phyloP scores from a whole-genome alignment of 1,140 invertebrate genomes.

The Sipha flava region DNA sequence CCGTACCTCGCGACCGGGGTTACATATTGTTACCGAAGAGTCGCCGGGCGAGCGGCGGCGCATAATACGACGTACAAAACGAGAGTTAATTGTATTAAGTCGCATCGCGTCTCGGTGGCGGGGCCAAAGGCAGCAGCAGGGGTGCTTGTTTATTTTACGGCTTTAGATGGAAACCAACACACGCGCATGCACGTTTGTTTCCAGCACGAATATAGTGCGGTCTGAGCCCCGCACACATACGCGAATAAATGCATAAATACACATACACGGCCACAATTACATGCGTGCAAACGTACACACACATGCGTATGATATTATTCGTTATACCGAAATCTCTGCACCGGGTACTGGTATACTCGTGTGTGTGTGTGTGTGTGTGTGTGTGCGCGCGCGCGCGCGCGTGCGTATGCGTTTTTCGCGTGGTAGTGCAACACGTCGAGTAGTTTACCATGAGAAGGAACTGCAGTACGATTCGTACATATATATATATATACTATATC shows the following conservation, averaged over 20 bases:
- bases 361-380: no score
- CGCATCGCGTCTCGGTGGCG: not conserved
- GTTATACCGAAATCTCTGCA: constrained; percentile 2
- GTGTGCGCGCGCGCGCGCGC: no score
- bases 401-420: not conserved
- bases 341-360: not conserved
- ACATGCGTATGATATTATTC: not conserved
- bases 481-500: not conserved
- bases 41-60: no score
- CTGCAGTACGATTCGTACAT: not conserved
- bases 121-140: no score
- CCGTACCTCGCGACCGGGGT: no score
- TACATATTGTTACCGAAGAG: not conserved
- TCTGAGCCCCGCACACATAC: not conserved
- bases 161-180: not conserved
- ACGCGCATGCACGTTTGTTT: not conserved
- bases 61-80: not conserved
- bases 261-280: not conserved
- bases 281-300: not conserved
- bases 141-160: constrained; percentile 18
- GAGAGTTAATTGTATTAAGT: constrained; percentile 27
- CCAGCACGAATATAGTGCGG: not conserved
- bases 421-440: not conserved
- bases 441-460: not conserved
- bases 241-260: not conserved